Evolutionary conservation across 2,797 vertebrate genomes (phyloP), one percentile per base, ranked within the genome.

Genomic region (Enteromius fasciolatus): DNA sequence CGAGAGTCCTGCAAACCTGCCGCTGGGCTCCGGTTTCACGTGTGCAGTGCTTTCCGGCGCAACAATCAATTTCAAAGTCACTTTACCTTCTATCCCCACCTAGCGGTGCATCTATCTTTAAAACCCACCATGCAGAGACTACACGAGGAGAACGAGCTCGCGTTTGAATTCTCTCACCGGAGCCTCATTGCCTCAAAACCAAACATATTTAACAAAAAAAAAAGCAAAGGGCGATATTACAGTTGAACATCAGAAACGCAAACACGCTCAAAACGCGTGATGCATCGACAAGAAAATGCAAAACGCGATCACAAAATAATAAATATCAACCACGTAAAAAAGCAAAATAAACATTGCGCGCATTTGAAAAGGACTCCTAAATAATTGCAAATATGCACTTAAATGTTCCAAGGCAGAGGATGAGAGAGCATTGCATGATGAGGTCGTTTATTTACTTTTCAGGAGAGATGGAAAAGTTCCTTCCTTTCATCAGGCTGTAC

Each of bases 401-500:
- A 50, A 83, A 63, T 72, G 74, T 70, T 76, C 50, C 50, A 44
- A 41, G 25, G 81, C 52, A 23, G 36, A 44, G 52, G 50, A 76
- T 57, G 48, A 57, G 70, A 61, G 64, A 41, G 72, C 48, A 63
- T 54, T 61, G 63, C 39, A 48, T 23, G 28, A 82, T 68, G 68
- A 18, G 44, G 15, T 82, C 20, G 59, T 44, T 83, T 70, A 84
- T 63, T 86, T 80, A 86, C 87, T 87, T 87, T 68, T 81, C 17
- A 81, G 84, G 44, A 76, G 59, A 86, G 84, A 81, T 77, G 10
- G 48, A 23, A 84, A 84, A 84, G 78, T 50, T 78, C 67, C 75
- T 44, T 82, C 61, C 57, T 82, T 82, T 86, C 68, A 82, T 83
- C 94, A 93, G 89, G 93, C 92, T 94, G 92, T 96, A 94, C 93